A percentile compares a stretch with the other conserved stretches of the same genome.
phyloP scores from a whole-genome alignment of 2,888 invertebrate genomes.

The Amaurobius ferox region DNA sequence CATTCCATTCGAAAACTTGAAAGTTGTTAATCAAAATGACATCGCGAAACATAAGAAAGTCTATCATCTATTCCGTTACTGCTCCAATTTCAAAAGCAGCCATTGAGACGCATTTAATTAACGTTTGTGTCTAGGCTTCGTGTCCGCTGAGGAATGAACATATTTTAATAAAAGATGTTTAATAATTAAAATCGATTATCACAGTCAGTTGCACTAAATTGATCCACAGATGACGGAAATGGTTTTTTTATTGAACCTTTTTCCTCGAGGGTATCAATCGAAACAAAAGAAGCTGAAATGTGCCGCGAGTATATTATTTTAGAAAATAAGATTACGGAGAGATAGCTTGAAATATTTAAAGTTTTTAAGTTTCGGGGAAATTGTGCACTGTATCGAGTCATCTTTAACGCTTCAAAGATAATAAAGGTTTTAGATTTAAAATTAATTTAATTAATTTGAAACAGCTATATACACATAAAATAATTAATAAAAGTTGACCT shows the following conservation, averaged over 20 bases:
- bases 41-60: constrained; percentile 59
- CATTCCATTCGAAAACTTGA: constrained; percentile 7
- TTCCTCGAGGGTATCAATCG: neutral
- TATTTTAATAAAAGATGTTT: constrained; percentile 56
- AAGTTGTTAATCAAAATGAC: constrained; percentile 62
- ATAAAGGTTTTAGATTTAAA: too few relatives aligned
- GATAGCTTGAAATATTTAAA: too few relatives aligned
- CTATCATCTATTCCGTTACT: constrained; percentile 41
- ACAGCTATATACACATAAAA: too few relatives aligned
- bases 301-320: too few relatives aligned
- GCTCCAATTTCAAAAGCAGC: constrained; percentile 41
- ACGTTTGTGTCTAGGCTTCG: constrained; percentile 49
- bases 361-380: too few relatives aligned
- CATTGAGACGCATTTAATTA: constrained; percentile 66
- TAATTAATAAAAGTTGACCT: too few relatives aligned
- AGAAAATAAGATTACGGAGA: too few relatives aligned
- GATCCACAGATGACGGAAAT: neutral
- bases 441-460: too few relatives aligned
- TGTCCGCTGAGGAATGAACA: constrained; percentile 49
- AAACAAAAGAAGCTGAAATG: neutral
- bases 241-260: neutral
- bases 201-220: neutral
- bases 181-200: constrained; percentile 68
- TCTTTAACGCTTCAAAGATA: too few relatives aligned
- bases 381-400: too few relatives aligned